phyloP scores from a whole-genome alignment of 2,797 vertebrate genomes.

The Kryptopterus vitreolus region DNA sequence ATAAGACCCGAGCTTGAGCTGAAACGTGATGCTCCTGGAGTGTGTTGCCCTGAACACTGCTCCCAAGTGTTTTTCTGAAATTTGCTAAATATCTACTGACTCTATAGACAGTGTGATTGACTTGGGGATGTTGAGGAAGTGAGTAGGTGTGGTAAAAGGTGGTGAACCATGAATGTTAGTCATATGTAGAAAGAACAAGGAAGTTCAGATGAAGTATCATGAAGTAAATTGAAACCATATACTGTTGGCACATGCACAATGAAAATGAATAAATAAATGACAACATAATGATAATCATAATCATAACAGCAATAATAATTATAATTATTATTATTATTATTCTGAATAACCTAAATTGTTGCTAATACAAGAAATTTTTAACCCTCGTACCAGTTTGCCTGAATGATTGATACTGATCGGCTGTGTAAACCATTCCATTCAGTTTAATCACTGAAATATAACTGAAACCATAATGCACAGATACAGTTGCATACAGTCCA shows the following conservation, averaged over 20 bases:
- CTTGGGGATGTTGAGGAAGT: constrained; percentile 21
- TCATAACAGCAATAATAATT: too few species aligned
- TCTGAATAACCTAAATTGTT: background rate
- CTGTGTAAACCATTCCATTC: too few species aligned
- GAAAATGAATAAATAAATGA: too few species aligned
- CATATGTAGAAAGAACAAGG: background rate
- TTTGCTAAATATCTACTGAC: constrained; percentile 54
- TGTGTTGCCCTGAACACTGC: constrained; percentile 15
- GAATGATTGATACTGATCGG: too few species aligned
- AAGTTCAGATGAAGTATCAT: constrained; percentile 15
- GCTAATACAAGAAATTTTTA: background rate
- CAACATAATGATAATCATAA: too few species aligned
- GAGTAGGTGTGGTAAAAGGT: constrained; percentile 27
- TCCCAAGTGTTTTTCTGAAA: constrained; percentile 28
- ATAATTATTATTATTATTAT: too few species aligned
- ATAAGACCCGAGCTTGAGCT: constrained; percentile 26
- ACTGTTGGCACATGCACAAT: too few species aligned
- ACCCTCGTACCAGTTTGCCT: too few species aligned
- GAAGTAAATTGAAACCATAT: background rate
- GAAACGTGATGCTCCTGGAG: constrained; percentile 56
- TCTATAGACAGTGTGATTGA: constrained; percentile 46
- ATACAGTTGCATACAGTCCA: too few species aligned
- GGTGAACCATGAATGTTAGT: constrained; percentile 12
- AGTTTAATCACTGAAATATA: too few species aligned
- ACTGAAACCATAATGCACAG: too few species aligned